Conservation (phyloP, 2,888 invertebrate species). For the Tholera decimalis region DNA sequence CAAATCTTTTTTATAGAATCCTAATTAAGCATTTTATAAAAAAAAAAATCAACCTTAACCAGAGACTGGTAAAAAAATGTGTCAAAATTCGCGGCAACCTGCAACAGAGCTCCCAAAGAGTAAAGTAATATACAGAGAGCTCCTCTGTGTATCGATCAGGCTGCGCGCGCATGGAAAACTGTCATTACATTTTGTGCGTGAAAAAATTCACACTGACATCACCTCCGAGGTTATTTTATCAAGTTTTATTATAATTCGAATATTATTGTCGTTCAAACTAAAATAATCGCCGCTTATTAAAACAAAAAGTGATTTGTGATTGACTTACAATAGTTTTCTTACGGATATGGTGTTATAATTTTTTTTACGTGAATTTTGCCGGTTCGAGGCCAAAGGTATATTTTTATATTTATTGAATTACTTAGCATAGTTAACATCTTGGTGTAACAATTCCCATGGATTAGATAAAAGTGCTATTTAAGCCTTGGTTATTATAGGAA, state of each 20-base stretch:
- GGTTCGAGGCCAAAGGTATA: conserved; percentile 54
- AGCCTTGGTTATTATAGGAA: not conserved
- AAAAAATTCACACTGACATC: conserved; percentile 75
- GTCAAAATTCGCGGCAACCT: conserved; percentile 50
- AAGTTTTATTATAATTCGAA: conserved; percentile 51
- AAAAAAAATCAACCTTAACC: not conserved
- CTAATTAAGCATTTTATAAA: not conserved
- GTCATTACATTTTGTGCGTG: conserved; percentile 75
- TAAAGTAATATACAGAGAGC: too few species aligned
- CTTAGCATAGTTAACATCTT: conserved; percentile 15
- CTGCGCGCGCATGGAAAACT: conserved; percentile 84
- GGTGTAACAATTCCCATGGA: not conserved
- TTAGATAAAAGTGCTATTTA: not conserved
- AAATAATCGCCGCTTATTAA: conserved; percentile 20
- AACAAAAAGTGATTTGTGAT: conserved; percentile 42
- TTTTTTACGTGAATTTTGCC: conserved; percentile 45
- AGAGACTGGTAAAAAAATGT: conserved; percentile 4
- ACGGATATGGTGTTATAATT: conserved; percentile 52
- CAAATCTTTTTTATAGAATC: not conserved
- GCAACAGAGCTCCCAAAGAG: conserved; percentile 8
- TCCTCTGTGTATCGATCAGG: conserved; percentile 76
- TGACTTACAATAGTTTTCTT: conserved; percentile 38
- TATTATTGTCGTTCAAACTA: conserved; percentile 33
- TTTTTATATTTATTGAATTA: conserved; percentile 41
- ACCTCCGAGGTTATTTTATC: conserved; percentile 73